Percentiles rank a stretch among this genome's conserved stretches.
These are phyloP conservation scores for Collichthys lucidus DNA, from an alignment of 2,113 vertebrate genomes.

Conservation along the genomic window DNA sequence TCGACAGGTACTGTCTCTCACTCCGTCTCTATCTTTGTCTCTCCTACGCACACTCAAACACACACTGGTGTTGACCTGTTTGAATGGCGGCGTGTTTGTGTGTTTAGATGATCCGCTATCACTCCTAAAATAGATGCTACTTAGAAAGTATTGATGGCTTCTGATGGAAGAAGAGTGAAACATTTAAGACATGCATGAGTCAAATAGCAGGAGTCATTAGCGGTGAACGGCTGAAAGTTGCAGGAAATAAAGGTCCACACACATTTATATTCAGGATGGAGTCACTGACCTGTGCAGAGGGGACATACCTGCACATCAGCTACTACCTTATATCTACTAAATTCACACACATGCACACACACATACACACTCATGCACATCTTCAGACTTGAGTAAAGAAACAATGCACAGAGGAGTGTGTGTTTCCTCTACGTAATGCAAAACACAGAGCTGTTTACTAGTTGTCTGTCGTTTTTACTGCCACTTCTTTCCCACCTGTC, in stretches of 20 bases:
- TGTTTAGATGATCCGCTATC: slow-evolving; percentile 58
- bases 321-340: slow-evolving; percentile 15
- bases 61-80: slow-evolving; percentile 43
- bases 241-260: slow-evolving; percentile 6
- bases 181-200: slow-evolving; percentile 8
- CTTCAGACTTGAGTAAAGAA: slow-evolving; percentile 48
- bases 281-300: slow-evolving; percentile 21
- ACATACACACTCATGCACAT: slow-evolving; percentile 18
- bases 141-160: slow-evolving; percentile 16
- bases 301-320: slow-evolving; percentile 35
- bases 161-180: slow-evolving; percentile 16
- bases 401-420: slow-evolving; percentile 28
- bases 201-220: slow-evolving; percentile 24
- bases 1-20: slow-evolving; percentile 90
- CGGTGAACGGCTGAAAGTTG: background rate
- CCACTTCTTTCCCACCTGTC: slow-evolving; percentile 4
- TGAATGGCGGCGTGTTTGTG: slow-evolving; percentile 46
- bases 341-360: slow-evolving; percentile 3
- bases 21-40: slow-evolving; percentile 19
- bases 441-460: slow-evolving; percentile 58
- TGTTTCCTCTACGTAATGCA: slow-evolving; percentile 51
- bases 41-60: slow-evolving; percentile 13
- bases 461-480: slow-evolving; percentile 43
- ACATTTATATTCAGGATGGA: background rate
- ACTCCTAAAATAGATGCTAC: slow-evolving; percentile 46